These are phyloP conservation scores for Nephrotoma flavescens DNA, from an alignment of 2,888 invertebrate genomes.

Conservation along the genomic window DNA sequence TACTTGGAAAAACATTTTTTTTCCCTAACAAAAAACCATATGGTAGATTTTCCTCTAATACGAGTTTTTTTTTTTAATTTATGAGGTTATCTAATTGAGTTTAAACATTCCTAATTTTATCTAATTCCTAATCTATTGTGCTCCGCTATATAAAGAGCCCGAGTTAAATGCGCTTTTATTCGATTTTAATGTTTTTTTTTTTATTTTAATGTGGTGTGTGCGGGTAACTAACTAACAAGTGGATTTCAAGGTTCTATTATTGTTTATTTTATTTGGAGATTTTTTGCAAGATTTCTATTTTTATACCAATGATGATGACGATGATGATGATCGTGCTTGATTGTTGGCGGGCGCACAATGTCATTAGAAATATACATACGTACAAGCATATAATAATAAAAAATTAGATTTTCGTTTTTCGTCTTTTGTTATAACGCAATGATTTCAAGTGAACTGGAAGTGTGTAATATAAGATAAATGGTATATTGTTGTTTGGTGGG, in stretches of 20 bases:
- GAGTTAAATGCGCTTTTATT: background rate
- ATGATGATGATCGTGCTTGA: background rate
- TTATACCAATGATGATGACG: background rate
- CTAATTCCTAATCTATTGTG: background rate
- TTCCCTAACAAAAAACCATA: background rate
- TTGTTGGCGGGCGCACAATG: background rate
- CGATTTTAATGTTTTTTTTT: background rate
- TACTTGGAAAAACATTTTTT: background rate
- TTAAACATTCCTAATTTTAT: background rate
- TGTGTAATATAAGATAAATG: background rate
- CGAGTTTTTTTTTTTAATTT: background rate
- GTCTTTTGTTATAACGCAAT: background rate
- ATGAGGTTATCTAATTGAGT: background rate
- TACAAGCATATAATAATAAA: background rate
- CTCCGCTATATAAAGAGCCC: background rate
- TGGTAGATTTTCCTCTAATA: background rate
- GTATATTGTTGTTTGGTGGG: background rate
- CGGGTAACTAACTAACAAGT: background rate
- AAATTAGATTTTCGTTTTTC: background rate
- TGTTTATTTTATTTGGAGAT: background rate
- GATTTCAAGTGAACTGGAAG: background rate
- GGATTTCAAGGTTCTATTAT: background rate
- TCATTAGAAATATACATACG: background rate
- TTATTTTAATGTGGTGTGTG: background rate
- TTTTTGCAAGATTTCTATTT: background rate